Evolutionary conservation across 2,797 vertebrate species (phyloP).

Genomic region (Crenuchus spilurus): DNA sequence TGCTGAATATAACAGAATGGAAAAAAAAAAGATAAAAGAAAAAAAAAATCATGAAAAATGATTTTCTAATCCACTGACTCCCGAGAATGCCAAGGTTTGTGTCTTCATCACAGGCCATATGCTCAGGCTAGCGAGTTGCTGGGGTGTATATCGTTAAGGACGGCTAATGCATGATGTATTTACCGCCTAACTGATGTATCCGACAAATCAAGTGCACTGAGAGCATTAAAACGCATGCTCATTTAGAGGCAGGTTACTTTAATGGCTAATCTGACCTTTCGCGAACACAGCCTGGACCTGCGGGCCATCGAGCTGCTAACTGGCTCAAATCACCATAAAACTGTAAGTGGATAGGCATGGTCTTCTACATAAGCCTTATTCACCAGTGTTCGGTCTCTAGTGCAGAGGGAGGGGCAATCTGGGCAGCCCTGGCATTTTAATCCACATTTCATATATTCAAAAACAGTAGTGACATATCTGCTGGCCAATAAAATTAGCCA

Average conservation of each 20-base stretch:
- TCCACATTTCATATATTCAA: background rate
- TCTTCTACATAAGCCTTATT: constrained; percentile 42
- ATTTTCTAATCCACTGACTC: constrained; percentile 40
- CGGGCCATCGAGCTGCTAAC: constrained; percentile 55
- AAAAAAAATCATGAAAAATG: constrained; percentile 27
- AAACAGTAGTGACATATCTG: too few species aligned
- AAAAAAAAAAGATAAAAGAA: background rate
- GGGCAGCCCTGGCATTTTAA: background rate
- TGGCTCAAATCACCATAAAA: constrained; percentile 54
- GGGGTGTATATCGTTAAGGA: constrained; percentile 54
- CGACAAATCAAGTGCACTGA: constrained; percentile 64
- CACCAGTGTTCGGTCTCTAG: constrained; percentile 11
- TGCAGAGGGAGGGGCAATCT: constrained; percentile 8
- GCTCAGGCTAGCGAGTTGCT: constrained; percentile 44
- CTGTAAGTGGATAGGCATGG: constrained; percentile 43
- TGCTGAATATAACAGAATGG: constrained; percentile 9
- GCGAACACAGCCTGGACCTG: constrained; percentile 63
- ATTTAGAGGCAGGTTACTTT: constrained; percentile 69
- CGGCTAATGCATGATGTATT: constrained; percentile 59
- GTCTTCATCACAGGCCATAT: constrained; percentile 51
- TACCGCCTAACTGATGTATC: constrained; percentile 61
- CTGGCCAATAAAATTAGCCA: too few species aligned
- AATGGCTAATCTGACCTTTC: constrained; percentile 79
- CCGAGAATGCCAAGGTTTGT: constrained; percentile 47
- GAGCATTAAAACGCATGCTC: constrained; percentile 61